phyloP scores from a whole-genome alignment of 1,140 invertebrate genomes.

The Trigoniulus corallinus region DNA sequence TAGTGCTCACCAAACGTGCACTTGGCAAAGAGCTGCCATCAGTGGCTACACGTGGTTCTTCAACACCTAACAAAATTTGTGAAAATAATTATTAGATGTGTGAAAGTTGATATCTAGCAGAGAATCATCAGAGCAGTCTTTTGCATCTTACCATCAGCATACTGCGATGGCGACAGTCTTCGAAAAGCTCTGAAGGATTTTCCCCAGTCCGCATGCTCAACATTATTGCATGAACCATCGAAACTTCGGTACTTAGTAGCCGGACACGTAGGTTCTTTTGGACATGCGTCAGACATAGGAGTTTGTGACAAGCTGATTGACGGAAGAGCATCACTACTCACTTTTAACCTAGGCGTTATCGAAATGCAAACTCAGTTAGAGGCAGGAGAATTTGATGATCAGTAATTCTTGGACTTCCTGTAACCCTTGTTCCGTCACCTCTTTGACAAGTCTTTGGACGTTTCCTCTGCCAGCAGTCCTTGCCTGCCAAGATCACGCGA shows the following conservation, averaged over 20 bases:
- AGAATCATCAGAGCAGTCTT: neutral
- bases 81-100: neutral
- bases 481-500: neutral
- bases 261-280: neutral
- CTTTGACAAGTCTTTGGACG: neutral
- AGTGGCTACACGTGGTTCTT: neutral
- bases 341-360: neutral
- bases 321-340: neutral
- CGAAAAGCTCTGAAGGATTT: constrained; percentile 22
- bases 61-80: constrained; percentile 1
- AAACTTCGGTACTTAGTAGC: constrained; percentile 36
- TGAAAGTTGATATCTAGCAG: neutral
- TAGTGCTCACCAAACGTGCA: constrained; percentile 28
- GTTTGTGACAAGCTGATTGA: neutral
- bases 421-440: neutral
- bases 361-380: neutral
- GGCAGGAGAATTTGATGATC: neutral
- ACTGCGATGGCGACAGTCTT: constrained; percentile 11
- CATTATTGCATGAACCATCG: constrained; percentile 60
- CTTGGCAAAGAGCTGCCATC: constrained; percentile 28
- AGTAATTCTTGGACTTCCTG: neutral
- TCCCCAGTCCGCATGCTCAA: constrained; percentile 33
- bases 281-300: neutral
- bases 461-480: neutral
- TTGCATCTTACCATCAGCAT: constrained; percentile 14